phyloP scores from a whole-genome alignment of 1,140 invertebrate species.

The Fopius arisanus region DNA sequence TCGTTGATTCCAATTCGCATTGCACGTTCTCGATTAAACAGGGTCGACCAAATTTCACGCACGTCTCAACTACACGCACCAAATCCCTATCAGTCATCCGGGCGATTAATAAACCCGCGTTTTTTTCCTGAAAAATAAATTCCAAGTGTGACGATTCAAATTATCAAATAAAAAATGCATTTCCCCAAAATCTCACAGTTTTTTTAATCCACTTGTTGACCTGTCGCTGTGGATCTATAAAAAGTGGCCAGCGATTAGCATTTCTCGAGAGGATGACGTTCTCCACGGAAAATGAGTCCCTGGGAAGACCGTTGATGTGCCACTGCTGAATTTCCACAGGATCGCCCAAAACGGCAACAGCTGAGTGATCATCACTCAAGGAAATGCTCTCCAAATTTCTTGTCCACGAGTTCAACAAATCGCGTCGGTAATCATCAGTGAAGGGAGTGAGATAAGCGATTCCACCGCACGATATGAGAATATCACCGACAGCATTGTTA shows the following conservation, averaged over 20 bases:
- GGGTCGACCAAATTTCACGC: constrained; percentile 75
- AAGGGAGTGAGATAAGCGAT: constrained; percentile 77
- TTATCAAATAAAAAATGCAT: not conserved
- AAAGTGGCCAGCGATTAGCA: constrained; percentile 71
- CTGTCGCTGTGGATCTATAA: constrained; percentile 77
- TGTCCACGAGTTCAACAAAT: constrained; percentile 51
- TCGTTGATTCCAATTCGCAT: constrained; percentile 71
- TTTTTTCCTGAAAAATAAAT: constrained; percentile 52
- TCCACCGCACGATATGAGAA: constrained; percentile 69
- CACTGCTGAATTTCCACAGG: constrained; percentile 70
- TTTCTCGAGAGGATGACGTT: constrained; percentile 74
- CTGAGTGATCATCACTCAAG: constrained; percentile 67
- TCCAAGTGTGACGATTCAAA: not conserved
- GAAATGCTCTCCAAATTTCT: constrained; percentile 55
- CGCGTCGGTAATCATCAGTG: constrained; percentile 66
- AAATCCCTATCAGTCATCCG: constrained; percentile 76
- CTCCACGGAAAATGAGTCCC: constrained; percentile 73
- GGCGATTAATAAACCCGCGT: constrained; percentile 66
- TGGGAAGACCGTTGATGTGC: constrained; percentile 75
- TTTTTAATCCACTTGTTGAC: constrained; percentile 79
- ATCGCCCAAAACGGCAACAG: constrained; percentile 70
- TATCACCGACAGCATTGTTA: constrained; percentile 73
- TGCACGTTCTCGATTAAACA: constrained; percentile 72
- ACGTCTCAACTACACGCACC: constrained; percentile 75
- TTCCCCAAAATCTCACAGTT: constrained; percentile 57